Base-by-base conservation (phyloP, 2,113 vertebrate species). In the Nerophis lumbriciformis region DNA sequence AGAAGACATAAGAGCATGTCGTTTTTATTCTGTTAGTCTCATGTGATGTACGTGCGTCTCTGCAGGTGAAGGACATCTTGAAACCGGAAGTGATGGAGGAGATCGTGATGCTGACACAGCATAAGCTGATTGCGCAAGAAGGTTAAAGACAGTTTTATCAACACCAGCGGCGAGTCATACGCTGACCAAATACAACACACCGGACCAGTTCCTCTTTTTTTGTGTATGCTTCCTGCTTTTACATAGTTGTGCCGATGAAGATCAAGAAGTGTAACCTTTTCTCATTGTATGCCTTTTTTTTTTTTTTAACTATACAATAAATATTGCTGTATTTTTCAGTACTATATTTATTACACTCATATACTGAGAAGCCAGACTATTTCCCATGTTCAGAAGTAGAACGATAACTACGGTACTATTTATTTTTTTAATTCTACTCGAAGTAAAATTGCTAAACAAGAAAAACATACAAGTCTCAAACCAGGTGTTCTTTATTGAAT, bases 1-100 rank as follows among this genome's bases (percentile, higher is more conserved):
- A 28, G 28, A 28, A 28, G 28, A 28, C 28, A 3, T 28, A 28
- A 28, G 28, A 28, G 28, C 28, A 28, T 28, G 28, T 28, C 28
- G 28, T 28, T 28, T 28, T 28, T 28, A 28, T 28, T 28, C 28
- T 4, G 28, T 28, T 28, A 2, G 28, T 28, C 2, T 35, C 8
- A 35, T 11, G 7, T 35, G 28, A 12, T 35, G 9, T 14, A 37
- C 15, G 2, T 1, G 36, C 10, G 8, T 68, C 12, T 45, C 57
- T 88, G 35, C 76, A 99, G 95, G 96, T 98, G 79, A 99, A 99
- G 81, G 95, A 98, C 80, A 89, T 98, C 81, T 83, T 98, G 75
- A 98, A 96, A 75, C 93, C 93, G 42, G 96, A 98, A 70, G 83
- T 96, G 73, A 93, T 92, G 89, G 94, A 98, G 61, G 93, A 95